Base-by-base conservation (phyloP, 2,113 vertebrate species). In the Corythornis vintsioides region DNA sequence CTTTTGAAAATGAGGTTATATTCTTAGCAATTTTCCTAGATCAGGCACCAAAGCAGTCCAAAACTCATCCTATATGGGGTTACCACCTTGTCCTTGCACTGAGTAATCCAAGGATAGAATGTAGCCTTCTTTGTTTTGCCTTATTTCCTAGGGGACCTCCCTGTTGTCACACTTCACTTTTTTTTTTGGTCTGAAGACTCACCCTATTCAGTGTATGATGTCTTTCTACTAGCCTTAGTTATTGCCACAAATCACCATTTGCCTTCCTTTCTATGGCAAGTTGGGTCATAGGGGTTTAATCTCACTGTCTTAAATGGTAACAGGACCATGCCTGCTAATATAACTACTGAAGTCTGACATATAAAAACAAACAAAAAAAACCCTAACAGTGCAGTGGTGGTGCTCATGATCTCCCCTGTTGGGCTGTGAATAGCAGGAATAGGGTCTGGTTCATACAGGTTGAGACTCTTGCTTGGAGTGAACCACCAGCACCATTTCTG, bases 331-430 rank as follows among this genome's bases (percentile, higher is more conserved):
- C 29, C 7, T 52, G 28, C 21, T 31, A 43, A 64, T 60, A 12
- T 7, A 55, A 38, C 59, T 63, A n/a, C 31, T 79, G 83, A 74
- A 6, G 3, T 71, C n/a, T 75, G 71, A 72, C 13, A 20, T 9
- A 15, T 18, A 4, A 50, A 84, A 63, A 0, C 35, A 65, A 15
- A 31, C 20, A 18, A 63, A 25, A 25, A 1, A 0, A 2, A 4
- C 5, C 20, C 4, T 45, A 48, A 22, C 2, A 38, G 16, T 1
- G 0, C 21, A 31, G 3, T 48, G 29, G 6, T 71, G 33, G 15
- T 59, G n/a, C 14, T 89, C 10, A 15, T 40, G 50, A 42, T 79
- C n/a, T 67, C n/a, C 3, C 2, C 57, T 75, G 25, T 43, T 75
- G 48, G 13, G 6, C 47, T 43, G 8, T 60, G 28, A 69, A 31